phyloP scores from a whole-genome alignment of 2,888 invertebrate genomes.

The Dynastes tityus region DNA sequence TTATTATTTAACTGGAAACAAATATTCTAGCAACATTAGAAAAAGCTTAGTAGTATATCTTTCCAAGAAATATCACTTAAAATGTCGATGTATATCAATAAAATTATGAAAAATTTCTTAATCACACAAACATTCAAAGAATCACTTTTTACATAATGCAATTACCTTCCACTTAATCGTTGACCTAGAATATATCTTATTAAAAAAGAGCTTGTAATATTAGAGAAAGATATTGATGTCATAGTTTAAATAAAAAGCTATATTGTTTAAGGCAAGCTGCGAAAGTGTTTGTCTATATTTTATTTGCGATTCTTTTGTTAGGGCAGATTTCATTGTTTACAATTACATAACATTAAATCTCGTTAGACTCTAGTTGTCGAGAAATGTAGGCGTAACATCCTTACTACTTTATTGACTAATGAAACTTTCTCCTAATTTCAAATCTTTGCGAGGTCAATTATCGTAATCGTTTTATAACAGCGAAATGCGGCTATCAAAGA shows the following conservation, averaged over 20 bases:
- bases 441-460: background rate
- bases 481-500: too few relatives aligned
- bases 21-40: too few relatives aligned
- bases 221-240: background rate
- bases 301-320: background rate
- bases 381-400: constrained; percentile 16
- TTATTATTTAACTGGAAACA: too few relatives aligned
- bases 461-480: too few relatives aligned
- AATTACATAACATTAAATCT: constrained; percentile 19
- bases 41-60: too few relatives aligned
- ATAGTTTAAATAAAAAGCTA: background rate
- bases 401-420: background rate
- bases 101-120: too few relatives aligned
- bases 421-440: constrained; percentile 9
- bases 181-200: background rate
- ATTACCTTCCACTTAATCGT: too few relatives aligned
- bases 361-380: constrained; percentile 5
- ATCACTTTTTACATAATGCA: too few relatives aligned
- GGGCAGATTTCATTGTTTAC: constrained; percentile 5
- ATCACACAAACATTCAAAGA: too few relatives aligned
- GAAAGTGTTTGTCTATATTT: background rate
- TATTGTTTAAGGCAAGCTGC: background rate
- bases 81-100: too few relatives aligned
- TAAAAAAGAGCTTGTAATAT: too few relatives aligned
- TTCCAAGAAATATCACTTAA: too few relatives aligned